Conservation (phyloP, 2,888 invertebrate species). For the Piscicola geometra region DNA sequence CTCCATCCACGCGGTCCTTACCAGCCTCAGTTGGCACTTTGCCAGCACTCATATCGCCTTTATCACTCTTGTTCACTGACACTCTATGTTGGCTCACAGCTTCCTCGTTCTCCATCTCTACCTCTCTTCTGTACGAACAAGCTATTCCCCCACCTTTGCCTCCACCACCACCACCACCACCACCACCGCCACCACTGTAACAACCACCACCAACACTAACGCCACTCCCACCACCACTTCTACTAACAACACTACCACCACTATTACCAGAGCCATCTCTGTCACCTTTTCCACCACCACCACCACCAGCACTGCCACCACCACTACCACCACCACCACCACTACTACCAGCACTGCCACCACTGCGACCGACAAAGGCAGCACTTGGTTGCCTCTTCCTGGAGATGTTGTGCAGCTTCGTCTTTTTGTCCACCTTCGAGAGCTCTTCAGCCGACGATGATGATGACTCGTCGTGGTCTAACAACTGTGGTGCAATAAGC, state of each 20-base stretch:
- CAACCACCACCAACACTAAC: background rate
- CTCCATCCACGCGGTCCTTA: background rate
- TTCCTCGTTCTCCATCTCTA: background rate
- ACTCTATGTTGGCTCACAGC: background rate
- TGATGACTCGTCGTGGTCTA: constrained; percentile 3
- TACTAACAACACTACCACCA: no score
- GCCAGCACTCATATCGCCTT: background rate
- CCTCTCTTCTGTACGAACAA: no score
- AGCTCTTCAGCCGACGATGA: background rate
- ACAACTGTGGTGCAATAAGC: no score
- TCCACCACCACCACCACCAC: no score
- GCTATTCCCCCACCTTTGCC: no score
- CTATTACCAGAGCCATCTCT: no score
- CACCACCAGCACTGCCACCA: no score
- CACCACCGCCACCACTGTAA: no score
- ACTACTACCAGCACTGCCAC: no score
- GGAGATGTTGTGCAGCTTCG: background rate
- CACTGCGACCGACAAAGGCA: background rate
- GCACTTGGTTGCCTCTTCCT: background rate
- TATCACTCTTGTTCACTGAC: background rate
- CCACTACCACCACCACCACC: no score
- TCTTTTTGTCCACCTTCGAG: background rate
- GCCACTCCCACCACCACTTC: no score
- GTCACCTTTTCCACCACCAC: no score
- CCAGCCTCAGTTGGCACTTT: background rate